Base-by-base conservation (phyloP, 2,888 invertebrate genomes). In the Priapulus caudatus region DNA sequence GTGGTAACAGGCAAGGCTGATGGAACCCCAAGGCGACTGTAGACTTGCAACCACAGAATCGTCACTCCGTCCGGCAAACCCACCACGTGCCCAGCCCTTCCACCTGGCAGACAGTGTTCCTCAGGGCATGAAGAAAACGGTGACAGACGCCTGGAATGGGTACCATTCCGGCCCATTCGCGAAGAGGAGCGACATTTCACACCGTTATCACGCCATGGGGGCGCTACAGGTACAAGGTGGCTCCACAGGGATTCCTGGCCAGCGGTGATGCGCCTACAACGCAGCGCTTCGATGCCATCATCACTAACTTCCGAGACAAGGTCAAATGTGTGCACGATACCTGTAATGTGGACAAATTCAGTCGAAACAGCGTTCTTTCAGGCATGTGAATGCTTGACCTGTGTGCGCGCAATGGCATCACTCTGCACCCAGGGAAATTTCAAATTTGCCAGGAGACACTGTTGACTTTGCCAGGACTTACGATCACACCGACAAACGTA, bases 191-290 rank as follows among this genome's bases (percentile, higher is more conserved):
- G 53, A 3, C 53, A 55, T n/a, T n/a, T n/a, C n/a, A n/a, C n/a
- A n/a, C 47, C 15, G 56, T 58, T 23, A 54, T 58, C 20, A 58
- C 56, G 43, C 56, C 56, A 23, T 53, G 53, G 50, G 54, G 54
- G 2, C 49, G 54, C 5, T 55, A 53, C 23, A 20, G 54, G 10
- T 57, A 54, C 52, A 53, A 51, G 19, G 50, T 48, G 18, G 55
- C 56, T 20, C 53, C 56, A 45, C 54, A 55, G 24, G 54, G 50
- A 22, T 58, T 55, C 23, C 1, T 58, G n/a, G 54, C 58, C 24
- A 53, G 50, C 24, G 56, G 56, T 18, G 59, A 58, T 55, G 59
- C 52, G 2, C 57, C 58, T 48, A n/a, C n/a, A n/a, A 58, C 46
- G 20, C 54, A 52, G 16, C 51, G 58, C 5, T 59, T 56, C 46